Percentiles rank a stretch among this genome's conserved stretches.
Conservation (phyloP, 2,797 vertebrate genomes). For the Notamacropus eugenii region DNA sequence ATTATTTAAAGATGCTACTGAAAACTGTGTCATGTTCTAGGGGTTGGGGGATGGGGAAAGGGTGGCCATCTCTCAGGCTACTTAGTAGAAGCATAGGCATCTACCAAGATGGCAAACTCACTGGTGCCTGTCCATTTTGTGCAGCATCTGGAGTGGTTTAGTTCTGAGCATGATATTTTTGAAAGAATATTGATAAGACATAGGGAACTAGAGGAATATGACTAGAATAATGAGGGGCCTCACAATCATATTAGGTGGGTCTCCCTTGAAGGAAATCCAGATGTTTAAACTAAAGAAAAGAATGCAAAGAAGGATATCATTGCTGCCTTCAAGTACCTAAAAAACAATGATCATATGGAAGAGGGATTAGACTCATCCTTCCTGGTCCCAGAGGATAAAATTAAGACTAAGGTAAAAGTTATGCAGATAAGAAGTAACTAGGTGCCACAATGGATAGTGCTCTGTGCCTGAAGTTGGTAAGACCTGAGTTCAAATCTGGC, state of each 20-base stretch:
- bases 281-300: background rate
- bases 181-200: background rate
- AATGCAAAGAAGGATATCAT: background rate
- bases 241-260: background rate
- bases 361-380: background rate
- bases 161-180: background rate
- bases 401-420: background rate
- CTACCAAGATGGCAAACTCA: constrained; percentile 5
- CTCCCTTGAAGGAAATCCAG: background rate
- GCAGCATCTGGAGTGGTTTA: background rate
- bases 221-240: background rate
- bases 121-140: background rate
- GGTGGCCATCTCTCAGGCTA: background rate
- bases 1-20: background rate
- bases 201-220: background rate
- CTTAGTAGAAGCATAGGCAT: constrained; percentile 1
- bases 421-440: background rate
- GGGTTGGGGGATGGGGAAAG: background rate
- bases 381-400: background rate
- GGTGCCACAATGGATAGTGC: background rate
- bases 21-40: background rate
- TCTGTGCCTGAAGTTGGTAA: background rate
- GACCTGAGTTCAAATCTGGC: background rate
- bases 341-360: background rate
- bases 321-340: background rate